phyloP scores from a whole-genome alignment of 2,797 vertebrate genomes.

The Enteromius mattozi region DNA sequence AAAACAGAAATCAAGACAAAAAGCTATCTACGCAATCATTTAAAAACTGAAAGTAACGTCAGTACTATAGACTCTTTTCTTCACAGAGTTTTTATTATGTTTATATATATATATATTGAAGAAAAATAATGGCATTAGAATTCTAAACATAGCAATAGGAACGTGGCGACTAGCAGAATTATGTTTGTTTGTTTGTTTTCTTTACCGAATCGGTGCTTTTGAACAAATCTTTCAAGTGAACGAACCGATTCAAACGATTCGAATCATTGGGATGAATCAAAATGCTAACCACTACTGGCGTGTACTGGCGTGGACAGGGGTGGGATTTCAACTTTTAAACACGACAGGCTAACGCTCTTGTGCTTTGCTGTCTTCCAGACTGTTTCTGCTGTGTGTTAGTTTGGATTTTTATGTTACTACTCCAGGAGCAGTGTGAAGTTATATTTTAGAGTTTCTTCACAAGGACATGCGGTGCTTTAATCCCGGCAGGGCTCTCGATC shows the following conservation, averaged over 20 bases:
- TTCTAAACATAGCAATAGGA: neutral
- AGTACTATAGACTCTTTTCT: neutral
- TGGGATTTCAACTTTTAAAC: constrained; percentile 42
- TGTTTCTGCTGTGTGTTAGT: neutral
- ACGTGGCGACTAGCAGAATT: too few relatives aligned
- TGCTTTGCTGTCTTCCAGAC: neutral
- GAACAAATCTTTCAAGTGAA: neutral
- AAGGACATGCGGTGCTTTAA: constrained; percentile 26
- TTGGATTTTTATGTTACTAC: neutral
- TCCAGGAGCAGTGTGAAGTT: neutral
- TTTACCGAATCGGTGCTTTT: neutral
- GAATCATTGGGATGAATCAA: neutral
- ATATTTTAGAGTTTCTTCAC: neutral
- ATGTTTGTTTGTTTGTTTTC: neutral
- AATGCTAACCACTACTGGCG: neutral
- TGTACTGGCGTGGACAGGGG: constrained; percentile 18
- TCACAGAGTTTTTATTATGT: neutral
- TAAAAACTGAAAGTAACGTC: neutral
- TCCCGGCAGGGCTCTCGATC: neutral
- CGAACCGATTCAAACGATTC: constrained; percentile 4
- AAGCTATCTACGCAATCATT: neutral
- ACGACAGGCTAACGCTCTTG: neutral
- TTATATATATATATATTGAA: too few relatives aligned
- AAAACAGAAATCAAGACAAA: neutral
- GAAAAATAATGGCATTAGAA: neutral